phyloP scores from a whole-genome alignment of 2,888 invertebrate species.

The Gasteruption jaculator region DNA sequence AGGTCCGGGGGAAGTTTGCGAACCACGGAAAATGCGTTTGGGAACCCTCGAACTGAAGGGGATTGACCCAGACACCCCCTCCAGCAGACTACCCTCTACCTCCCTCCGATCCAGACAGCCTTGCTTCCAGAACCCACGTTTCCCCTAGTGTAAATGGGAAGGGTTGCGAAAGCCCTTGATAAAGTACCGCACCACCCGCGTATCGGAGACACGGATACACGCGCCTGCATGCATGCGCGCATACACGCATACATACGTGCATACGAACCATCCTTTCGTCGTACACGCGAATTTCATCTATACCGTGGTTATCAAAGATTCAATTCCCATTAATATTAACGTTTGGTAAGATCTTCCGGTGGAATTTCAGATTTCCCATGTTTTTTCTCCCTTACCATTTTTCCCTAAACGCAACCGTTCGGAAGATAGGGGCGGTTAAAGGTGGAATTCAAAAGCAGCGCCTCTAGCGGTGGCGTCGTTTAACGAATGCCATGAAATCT shows the following conservation, averaged over 20 bases:
- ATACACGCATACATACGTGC: background rate
- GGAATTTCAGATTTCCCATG: too few species aligned
- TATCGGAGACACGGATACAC: slow-evolving; percentile 25
- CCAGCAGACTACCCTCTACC: slow-evolving; percentile 42
- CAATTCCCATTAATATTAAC: too few species aligned
- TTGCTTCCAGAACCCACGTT: slow-evolving; percentile 33
- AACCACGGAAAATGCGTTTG: slow-evolving; percentile 50
- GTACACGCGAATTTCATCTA: too few species aligned
- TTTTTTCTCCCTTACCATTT: too few species aligned
- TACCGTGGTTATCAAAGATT: too few species aligned
- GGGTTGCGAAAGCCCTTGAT: slow-evolving; percentile 38
- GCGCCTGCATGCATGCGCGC: slow-evolving; percentile 17
- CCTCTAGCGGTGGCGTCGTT: too few species aligned
- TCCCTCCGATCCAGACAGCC: slow-evolving; percentile 26
- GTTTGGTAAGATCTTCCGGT: too few species aligned
- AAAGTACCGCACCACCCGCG: slow-evolving; percentile 37
- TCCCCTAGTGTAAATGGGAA: slow-evolving; percentile 27
- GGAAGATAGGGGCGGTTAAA: too few species aligned
- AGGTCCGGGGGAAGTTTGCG: slow-evolving; percentile 28
- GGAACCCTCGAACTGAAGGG: slow-evolving; percentile 48
- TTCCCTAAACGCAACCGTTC: too few species aligned
- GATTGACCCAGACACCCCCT: slow-evolving; percentile 53
- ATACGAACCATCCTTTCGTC: too few species aligned
- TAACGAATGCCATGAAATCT: too few species aligned
- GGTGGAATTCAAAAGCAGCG: too few species aligned